phyloP scores from a whole-genome alignment of 1,140 invertebrate genomes.

The Papilio helenus region DNA sequence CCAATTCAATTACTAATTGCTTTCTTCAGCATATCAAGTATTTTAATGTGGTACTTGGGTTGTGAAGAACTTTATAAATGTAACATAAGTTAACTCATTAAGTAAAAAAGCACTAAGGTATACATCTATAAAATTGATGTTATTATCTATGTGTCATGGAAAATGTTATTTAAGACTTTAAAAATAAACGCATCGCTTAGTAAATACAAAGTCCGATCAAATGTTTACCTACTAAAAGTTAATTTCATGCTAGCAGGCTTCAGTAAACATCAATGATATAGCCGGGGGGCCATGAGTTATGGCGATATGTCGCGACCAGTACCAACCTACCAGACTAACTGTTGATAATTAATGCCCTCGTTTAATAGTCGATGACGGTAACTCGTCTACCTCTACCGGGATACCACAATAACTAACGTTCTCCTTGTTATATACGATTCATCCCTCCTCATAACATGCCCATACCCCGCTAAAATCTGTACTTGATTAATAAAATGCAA shows the following conservation, averaged over 20 bases:
- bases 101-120: too few relatives aligned
- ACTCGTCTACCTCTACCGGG: too few relatives aligned
- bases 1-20: not conserved
- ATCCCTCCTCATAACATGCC: too few relatives aligned
- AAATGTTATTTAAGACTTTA: not conserved
- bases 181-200: not conserved
- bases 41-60: not conserved
- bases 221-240: not conserved
- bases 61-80: not conserved
- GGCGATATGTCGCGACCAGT: conserved; percentile 48
- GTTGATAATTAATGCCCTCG: conserved; percentile 78
- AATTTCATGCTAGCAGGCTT: not conserved
- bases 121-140: not conserved
- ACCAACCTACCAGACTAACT: conserved; percentile 63
- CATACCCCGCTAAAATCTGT: too few relatives aligned
- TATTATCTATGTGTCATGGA: not conserved
- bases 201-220: not conserved
- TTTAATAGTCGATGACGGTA: conserved; percentile 69
- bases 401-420: too few relatives aligned
- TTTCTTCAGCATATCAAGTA: not conserved
- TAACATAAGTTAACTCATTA: too few relatives aligned
- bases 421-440: too few relatives aligned
- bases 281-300: conserved; percentile 25
- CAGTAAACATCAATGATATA: conserved; percentile 19
- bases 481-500: too few relatives aligned